Evolutionary conservation across 2,113 vertebrate genomes (phyloP).

Genomic region (Phalacrocorax aristotelis): DNA sequence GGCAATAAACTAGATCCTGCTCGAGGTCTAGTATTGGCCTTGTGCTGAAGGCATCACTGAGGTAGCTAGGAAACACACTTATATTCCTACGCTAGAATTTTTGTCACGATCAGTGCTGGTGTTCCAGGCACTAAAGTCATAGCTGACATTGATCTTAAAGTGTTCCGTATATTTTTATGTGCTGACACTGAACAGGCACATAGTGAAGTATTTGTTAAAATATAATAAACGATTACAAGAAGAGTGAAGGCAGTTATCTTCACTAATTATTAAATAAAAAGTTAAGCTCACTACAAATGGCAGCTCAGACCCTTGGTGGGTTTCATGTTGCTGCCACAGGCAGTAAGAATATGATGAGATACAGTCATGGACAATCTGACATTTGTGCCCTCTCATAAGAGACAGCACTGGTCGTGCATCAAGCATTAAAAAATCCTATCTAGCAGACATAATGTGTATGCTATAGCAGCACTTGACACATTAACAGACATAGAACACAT

Average conservation of each 20-base stretch:
- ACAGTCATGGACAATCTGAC: background rate
- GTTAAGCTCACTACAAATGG: background rate
- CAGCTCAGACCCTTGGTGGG: background rate
- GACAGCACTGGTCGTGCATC: background rate
- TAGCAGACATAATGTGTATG: background rate
- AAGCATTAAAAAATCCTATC: background rate
- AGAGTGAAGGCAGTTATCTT: background rate
- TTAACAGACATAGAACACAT: background rate
- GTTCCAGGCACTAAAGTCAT: background rate
- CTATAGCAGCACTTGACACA: background rate
- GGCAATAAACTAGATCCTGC: background rate
- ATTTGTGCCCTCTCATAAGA: background rate
- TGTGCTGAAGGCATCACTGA: background rate
- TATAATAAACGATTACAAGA: background rate
- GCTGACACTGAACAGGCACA: background rate
- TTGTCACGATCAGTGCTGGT: background rate
- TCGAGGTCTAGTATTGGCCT: background rate
- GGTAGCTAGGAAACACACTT: background rate
- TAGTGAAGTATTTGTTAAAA: background rate
- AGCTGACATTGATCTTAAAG: background rate
- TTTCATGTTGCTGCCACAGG: background rate
- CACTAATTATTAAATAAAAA: background rate
- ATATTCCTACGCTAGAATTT: background rate
- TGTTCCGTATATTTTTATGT: background rate
- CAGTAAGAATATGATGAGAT: background rate